Percentiles rank a stretch among this genome's conserved stretches.
Evolutionary conservation across 2,888 invertebrate species (phyloP).

Genomic region (Pachycephus smyrnensis): DNA sequence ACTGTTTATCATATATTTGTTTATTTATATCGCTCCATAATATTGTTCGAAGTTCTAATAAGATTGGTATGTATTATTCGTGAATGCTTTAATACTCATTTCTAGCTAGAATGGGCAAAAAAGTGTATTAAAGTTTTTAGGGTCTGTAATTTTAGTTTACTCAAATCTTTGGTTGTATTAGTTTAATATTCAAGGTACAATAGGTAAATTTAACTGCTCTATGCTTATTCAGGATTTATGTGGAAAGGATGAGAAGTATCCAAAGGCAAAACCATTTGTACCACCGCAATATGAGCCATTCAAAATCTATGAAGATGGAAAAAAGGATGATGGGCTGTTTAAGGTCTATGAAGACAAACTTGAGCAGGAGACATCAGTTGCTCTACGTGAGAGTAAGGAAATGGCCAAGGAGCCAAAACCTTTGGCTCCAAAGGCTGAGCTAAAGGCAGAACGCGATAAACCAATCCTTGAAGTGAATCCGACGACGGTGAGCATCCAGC

Average conservation of each 20-base stretch:
- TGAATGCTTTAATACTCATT: not conserved
- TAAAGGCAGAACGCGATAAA: constrained; percentile 41
- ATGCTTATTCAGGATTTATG: constrained; percentile 43
- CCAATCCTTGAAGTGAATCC: constrained; percentile 64
- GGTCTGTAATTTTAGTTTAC: constrained; percentile 1
- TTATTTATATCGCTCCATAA: not conserved
- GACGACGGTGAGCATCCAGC: constrained; percentile 63
- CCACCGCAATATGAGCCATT: constrained; percentile 78
- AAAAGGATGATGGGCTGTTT: constrained; percentile 59
- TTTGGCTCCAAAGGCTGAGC: constrained; percentile 36
- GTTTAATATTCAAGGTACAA: not conserved
- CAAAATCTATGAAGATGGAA: constrained; percentile 78
- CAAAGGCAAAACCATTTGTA: constrained; percentile 48
- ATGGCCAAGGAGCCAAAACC: constrained; percentile 39
- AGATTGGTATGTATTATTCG: not conserved
- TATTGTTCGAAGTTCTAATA: not conserved
- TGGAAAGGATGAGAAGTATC: constrained; percentile 58
- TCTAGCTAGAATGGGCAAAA: not conserved
- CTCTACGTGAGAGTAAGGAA: constrained; percentile 48
- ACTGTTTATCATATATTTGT: not conserved
- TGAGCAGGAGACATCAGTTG: constrained; percentile 58
- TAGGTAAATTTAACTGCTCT: not conserved
- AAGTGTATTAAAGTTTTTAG: not conserved
- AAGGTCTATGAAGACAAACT: constrained; percentile 60
- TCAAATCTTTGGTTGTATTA: not conserved